Evolutionary conservation across 2,113 vertebrate genomes (phyloP), one percentile per base, ranked within the genome.

Genomic region (Porphyrio hochstetteri): DNA sequence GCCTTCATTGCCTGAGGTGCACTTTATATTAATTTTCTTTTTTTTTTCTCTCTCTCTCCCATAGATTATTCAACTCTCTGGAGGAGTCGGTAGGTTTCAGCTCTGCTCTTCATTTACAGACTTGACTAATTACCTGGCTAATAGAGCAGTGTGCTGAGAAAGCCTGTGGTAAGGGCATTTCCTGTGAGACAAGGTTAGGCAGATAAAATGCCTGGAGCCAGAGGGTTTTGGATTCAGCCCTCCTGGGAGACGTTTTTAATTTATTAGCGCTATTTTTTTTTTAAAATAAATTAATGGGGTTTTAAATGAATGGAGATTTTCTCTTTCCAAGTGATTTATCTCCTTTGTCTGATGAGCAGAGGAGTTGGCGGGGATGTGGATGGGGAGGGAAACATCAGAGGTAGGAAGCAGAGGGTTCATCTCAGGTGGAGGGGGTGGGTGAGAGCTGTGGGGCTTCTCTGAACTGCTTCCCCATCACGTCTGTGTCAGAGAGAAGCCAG

Each of bases 171-270:
- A 56, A 94, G 93, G 83, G 74, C 92, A 85, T 68, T 94, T 96
- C 96, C 96, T 97, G 88, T 86, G 88, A 72, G 91, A 91, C 93
- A 92, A 95, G 92, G 96, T 93, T 95, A 89, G 95, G 80, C 96
- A 96, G 88, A 96, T 79, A 86, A 70, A 93, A 13, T 0, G 80
- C 96, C 96, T 61, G 88, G 48, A 96, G 96, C 83, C 83, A 88
- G 38, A 71, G 19, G 69, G 80, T 60, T 92, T 95, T 75, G 93
- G 92, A 92, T 86, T 64, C 92, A 90, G 61, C 61, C 23, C 27
- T 91, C 46, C 69, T 84, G 86, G 90, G 77, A 96, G 91, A 91
- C 1, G 6, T 75, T 89, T 93, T 42, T 82, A 93, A 96, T 96
- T 97, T 93, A 95, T 96, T 94, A 95, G 86, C 0, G 12, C 68